phyloP scores from a whole-genome alignment of 2,113 vertebrate species.

The Epinephelus lanceolatus region DNA sequence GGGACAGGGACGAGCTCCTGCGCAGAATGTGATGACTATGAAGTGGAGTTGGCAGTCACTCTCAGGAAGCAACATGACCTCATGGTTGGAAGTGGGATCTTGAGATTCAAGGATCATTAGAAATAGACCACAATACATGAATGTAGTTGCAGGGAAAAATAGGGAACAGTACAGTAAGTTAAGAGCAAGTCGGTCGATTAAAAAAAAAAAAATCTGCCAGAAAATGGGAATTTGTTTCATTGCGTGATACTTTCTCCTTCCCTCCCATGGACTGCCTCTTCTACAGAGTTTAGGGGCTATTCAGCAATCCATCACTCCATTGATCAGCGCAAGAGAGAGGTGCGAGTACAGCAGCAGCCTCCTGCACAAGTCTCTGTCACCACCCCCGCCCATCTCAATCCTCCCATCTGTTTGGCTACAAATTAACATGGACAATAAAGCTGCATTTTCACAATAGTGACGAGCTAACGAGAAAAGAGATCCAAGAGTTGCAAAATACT shows the following conservation, averaged over 20 bases:
- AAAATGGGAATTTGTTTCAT: background rate
- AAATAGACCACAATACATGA: conserved; percentile 32
- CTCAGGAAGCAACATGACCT: conserved; percentile 42
- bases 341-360: conserved; percentile 25
- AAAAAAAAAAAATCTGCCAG: background rate
- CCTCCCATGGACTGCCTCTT: background rate
- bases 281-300: conserved; percentile 4
- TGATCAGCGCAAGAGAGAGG: conserved; percentile 20
- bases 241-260: background rate
- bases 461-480: conserved; percentile 16
- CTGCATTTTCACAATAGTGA: conserved; percentile 29
- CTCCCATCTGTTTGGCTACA: conserved; percentile 57
- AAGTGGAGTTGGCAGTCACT: conserved; percentile 56
- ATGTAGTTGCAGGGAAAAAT: conserved; percentile 26
- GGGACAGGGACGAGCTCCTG: conserved; percentile 8
- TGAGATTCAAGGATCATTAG: conserved; percentile 62
- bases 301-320: conserved; percentile 29
- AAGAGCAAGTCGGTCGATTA: background rate
- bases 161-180: background rate
- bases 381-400: conserved; percentile 18
- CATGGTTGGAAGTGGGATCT: conserved; percentile 33
- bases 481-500: conserved; percentile 30
- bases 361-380: conserved; percentile 26
- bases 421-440: conserved; percentile 41
- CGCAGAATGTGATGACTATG: conserved; percentile 35